These are phyloP conservation scores for Pao palembangensis DNA, from an alignment of 2,113 vertebrate genomes.

Conservation along the genomic window DNA sequence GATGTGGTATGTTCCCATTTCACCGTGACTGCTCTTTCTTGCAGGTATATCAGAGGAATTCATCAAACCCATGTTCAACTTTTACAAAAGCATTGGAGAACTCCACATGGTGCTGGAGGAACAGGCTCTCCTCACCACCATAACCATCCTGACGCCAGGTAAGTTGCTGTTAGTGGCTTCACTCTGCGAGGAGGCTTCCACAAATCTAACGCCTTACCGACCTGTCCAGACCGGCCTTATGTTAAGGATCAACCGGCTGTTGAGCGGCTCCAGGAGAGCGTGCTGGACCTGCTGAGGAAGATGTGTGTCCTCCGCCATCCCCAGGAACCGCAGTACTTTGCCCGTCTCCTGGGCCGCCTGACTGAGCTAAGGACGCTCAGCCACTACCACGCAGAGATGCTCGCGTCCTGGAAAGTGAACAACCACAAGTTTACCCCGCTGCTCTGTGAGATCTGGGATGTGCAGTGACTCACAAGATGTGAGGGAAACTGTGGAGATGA, in stretches of 20 bases:
- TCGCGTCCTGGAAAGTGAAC: constrained; percentile 91
- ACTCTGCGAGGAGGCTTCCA: neutral
- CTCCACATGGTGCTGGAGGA: constrained; percentile 92
- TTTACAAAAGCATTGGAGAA: constrained; percentile 93
- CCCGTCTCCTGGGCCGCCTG: constrained; percentile 91
- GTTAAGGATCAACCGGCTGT: constrained; percentile 89
- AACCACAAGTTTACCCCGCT: constrained; percentile 97
- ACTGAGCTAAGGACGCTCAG: constrained; percentile 94
- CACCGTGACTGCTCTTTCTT: neutral
- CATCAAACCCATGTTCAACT: constrained; percentile 94
- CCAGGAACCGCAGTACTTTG: constrained; percentile 90
- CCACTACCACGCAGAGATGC: constrained; percentile 93
- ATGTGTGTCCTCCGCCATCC: constrained; percentile 86
- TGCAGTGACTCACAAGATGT: constrained; percentile 75
- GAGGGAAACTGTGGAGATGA: neutral
- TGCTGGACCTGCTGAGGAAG: constrained; percentile 88
- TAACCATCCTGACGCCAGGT: constrained; percentile 96
- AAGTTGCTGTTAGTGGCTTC: neutral
- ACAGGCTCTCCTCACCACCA: constrained; percentile 90
- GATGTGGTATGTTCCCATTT: neutral
- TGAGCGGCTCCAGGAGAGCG: constrained; percentile 89
- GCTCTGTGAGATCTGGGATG: constrained; percentile 98
- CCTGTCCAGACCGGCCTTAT: constrained; percentile 84
- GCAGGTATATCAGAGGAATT: constrained; percentile 94
- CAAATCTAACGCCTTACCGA: neutral